Evolutionary conservation across 2,113 vertebrate genomes (phyloP), one percentile per base, ranked within the genome.

Genomic region (Canis aureus): DNA sequence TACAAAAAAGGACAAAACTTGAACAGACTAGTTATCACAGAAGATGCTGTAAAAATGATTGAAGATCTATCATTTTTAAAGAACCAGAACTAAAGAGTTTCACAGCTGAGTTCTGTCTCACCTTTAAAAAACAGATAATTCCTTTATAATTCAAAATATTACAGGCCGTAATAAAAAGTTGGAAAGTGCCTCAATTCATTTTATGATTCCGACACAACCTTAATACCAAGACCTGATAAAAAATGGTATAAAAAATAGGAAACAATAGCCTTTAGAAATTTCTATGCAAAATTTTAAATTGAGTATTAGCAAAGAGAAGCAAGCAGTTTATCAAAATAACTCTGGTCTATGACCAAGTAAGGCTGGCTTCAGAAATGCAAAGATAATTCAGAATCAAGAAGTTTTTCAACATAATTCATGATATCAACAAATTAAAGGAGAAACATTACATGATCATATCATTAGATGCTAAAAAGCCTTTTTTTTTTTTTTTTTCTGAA

Each of bases 121-220:
- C 25, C 35, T 81, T 81, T 81, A 90, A 94, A 74, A 25, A 88
- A 84, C 1, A 88, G 49, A 38, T 95, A 95, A 96, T 95, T 96
- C 83, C 57, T 93, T 88, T 78, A 57, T 92, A 92, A 92, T 95
- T 95, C 49, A 81, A 89, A 91, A 92, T 85, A 88, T 76, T 74
- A 71, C 1, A 43, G 32, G 49, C 4, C 27, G 43, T 79, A 60
- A 73, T 88, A 91, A 95, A 95, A 93, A 78, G 11, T 55, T 60
- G 23, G 55, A 78, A 90, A 90, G 49, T 29, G 5, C 4, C 32
- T 17, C 62, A 84, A 87, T 83, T 96, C 60, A 59, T 88, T 79
- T 91, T n/a, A 89, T 82, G 29, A 95, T 81, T 87, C 60, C 17
- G 82, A 76, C 11, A 79, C 8, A 78, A 55, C 7, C 32, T 80